Evolutionary conservation across 2,888 invertebrate genomes (phyloP), one percentile per base, ranked within the genome.

Genomic region (Agriopis leucophaearia): DNA sequence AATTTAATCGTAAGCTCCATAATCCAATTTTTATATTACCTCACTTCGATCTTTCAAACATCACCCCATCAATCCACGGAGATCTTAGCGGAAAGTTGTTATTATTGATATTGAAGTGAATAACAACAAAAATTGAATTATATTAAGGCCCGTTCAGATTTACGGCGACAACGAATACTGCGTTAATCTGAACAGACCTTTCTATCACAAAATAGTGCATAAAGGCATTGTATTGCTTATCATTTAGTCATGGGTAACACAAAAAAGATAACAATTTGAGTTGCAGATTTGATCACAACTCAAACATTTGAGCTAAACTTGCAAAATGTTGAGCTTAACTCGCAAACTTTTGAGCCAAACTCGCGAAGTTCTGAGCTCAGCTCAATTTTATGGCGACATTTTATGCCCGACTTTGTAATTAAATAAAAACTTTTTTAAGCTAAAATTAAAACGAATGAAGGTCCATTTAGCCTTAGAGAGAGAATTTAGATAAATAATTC

Each of bases 281-380:
- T 42, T 55, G 55, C 42, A 18, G 55, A 55, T 55, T 55, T 55
- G n/a, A 55, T 55, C 55, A 27, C 55, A 44, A 55, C 55, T 55
- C 55, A 55, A 42, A 42, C 8, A 6, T 12, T 54, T 42, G 18
- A 55, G 18, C 55, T n/a, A 8, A 42, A 55, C 42, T 42, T 10
- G 8, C 18, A 8, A 48, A 38, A 9, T 10, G n/a, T 15, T 15
- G 13, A 15, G 44, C n/a, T 8, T 5, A 47, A 47, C 27, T 50
- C 27, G 38, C 38, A 16, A 48, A 38, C 2, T 15, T 45, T 45
- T 15, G 13, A 15, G 44, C 13, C 44, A n/a, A 52, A 13, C 35
- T 35, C 38, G 9, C 52, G 16, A 52, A 36, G 35, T 51, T 27
- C 38, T 15, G 38, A 40, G 1, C 40, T 40, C 54, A 54, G 54